A percentile compares a stretch with the other conserved stretches of the same genome.
These are phyloP conservation scores for Nasonia longicornis DNA, from an alignment of 1,140 invertebrate species.

Conservation along the genomic window DNA sequence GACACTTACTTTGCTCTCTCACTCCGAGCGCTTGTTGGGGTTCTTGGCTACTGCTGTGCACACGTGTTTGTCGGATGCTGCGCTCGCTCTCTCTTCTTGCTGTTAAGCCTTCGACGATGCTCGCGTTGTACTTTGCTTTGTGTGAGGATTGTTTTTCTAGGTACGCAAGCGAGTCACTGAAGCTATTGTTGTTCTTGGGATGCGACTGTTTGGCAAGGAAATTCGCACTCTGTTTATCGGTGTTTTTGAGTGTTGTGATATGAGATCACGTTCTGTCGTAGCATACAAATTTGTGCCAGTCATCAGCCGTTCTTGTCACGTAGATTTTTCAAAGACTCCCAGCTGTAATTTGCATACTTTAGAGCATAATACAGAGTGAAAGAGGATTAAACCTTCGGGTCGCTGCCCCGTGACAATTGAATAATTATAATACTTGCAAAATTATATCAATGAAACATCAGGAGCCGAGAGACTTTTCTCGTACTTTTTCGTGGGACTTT, in stretches of 20 bases:
- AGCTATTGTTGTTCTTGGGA: neutral
- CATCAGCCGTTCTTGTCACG: neutral
- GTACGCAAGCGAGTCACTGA: neutral
- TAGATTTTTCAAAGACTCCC: neutral
- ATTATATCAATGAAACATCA: neutral
- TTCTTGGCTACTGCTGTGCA: too few relatives aligned
- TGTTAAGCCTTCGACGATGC: too few relatives aligned
- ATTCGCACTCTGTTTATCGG: too few relatives aligned
- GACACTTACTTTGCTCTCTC: too few relatives aligned
- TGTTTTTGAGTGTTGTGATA: too few relatives aligned
- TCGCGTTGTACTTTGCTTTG: too few relatives aligned
- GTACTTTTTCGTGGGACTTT: neutral
- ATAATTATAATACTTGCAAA: neutral
- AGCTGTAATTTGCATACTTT: neutral
- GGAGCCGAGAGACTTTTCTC: neutral
- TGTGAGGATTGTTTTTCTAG: neutral
- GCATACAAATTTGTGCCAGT: too few relatives aligned
- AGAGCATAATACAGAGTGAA: neutral
- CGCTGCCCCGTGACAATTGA: neutral
- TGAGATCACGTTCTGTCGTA: too few relatives aligned
- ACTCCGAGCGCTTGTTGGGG: too few relatives aligned
- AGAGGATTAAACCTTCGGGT: neutral
- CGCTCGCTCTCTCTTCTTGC: too few relatives aligned
- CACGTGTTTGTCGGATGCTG: conserved; percentile 7
- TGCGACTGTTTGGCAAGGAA: too few relatives aligned